Percentiles rank a stretch among this genome's conserved stretches.
Evolutionary conservation across 2,113 vertebrate species (phyloP).

Genomic region (Zingel zingel): DNA sequence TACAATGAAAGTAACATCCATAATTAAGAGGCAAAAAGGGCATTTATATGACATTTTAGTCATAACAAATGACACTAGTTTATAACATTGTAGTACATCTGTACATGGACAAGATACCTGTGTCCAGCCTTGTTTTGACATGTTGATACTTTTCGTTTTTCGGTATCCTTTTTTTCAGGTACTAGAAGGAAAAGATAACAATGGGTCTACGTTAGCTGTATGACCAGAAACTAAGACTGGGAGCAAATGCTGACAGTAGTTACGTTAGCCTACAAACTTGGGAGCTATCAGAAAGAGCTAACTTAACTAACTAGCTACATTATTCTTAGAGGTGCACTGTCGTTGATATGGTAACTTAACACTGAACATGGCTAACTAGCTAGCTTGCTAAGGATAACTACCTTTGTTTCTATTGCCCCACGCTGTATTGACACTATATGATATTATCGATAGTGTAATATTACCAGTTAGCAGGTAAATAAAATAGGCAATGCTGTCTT

Average conservation of each 20-base stretch:
- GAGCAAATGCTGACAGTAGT: not conserved
- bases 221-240: not conserved
- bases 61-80: not conserved
- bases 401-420: not conserved
- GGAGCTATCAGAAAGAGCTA: not conserved
- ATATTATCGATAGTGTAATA: no score
- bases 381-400: conserved; percentile 8
- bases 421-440: not conserved
- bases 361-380: conserved; percentile 35
- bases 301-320: no score
- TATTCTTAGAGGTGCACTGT: conserved; percentile 5
- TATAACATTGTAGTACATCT: not conserved
- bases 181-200: conserved; percentile 75
- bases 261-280: not conserved
- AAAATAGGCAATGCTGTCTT: not conserved
- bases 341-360: conserved; percentile 47
- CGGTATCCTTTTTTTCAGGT: conserved; percentile 90
- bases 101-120: conserved; percentile 82
- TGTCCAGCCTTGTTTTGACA: conserved; percentile 91
- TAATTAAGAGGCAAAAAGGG: no score
- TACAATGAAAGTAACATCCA: not conserved
- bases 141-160: conserved; percentile 92
- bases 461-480: not conserved
- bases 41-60: not conserved
- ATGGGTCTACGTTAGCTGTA: not conserved